Conservation (phyloP, 2,113 vertebrate species). For the Gasterosteus aculeatus region DNA sequence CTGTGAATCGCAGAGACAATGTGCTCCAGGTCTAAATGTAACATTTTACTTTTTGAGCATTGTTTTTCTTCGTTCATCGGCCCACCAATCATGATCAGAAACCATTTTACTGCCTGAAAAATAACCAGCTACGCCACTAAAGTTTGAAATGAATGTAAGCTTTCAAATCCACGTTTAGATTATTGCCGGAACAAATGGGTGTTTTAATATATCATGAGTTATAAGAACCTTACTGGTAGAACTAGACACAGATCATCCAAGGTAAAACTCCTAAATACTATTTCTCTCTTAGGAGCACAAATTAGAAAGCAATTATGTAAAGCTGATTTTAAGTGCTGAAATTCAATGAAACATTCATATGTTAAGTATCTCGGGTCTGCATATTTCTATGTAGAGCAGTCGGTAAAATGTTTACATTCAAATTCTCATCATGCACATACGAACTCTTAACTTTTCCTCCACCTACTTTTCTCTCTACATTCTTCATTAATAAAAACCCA, state of each 20-base stretch:
- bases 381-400: conserved; percentile 5
- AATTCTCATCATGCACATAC: background rate
- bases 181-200: background rate
- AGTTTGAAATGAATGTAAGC: background rate
- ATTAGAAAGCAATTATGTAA: conserved; percentile 24
- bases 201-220: conserved; percentile 30
- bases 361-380: background rate
- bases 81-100: background rate
- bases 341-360: conserved; percentile 24
- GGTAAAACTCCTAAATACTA: conserved; percentile 13
- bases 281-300: conserved; percentile 10
- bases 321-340: conserved; percentile 17
- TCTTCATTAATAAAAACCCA: conserved; percentile 1
- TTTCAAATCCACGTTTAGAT: conserved; percentile 22
- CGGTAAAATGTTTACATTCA: background rate
- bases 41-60: background rate
- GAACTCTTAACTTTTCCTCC: background rate
- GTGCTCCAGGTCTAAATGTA: background rate
- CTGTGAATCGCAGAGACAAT: background rate
- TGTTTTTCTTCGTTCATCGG: background rate
- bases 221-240: background rate
- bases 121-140: conserved; percentile 3
- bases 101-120: background rate
- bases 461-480: background rate
- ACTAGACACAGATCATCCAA: conserved; percentile 10